phyloP scores from a whole-genome alignment of 2,113 vertebrate genomes.

The Nothocercus nigrocapillus region DNA sequence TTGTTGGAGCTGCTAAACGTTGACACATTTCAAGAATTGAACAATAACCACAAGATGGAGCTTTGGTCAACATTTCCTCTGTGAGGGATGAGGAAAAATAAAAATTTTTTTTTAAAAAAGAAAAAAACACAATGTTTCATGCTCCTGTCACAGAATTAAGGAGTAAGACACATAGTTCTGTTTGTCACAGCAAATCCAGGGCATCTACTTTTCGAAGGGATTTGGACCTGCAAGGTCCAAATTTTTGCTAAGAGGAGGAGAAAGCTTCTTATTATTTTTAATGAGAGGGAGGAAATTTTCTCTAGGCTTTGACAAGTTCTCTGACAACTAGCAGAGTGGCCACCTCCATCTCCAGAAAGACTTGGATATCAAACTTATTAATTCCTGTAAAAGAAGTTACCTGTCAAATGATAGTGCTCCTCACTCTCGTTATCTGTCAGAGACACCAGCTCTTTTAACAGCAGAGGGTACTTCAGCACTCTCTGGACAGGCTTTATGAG shows the following conservation, averaged over 20 bases:
- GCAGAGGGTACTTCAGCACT: constrained; percentile 95
- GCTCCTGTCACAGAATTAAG: not conserved
- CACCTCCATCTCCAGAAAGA: not conserved
- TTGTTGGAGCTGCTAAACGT: not conserved
- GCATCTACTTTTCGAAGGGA: not conserved
- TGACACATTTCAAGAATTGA: not conserved
- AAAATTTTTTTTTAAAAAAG: not conserved
- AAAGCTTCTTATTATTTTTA: not conserved
- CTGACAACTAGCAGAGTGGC: not conserved
- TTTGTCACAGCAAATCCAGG: not conserved
- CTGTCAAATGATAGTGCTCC: constrained; percentile 95
- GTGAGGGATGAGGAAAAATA: not conserved
- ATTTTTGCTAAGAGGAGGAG: fast-evolving
- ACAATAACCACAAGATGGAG: constrained; percentile 66
- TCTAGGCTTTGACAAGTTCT: not conserved
- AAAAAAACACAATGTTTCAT: not conserved
- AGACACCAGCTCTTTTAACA: constrained; percentile 94
- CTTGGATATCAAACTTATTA: not conserved
- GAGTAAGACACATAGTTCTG: not conserved
- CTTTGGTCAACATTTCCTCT: not conserved
- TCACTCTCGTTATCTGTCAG: constrained; percentile 94
- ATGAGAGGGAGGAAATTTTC: not conserved
- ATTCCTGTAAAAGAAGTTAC: constrained; percentile 66
- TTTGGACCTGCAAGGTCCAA: not conserved
- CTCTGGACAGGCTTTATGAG: constrained; percentile 98